Evolutionary conservation across 2,888 invertebrate genomes (phyloP).

Genomic region (Pilophorus perplexus): DNA sequence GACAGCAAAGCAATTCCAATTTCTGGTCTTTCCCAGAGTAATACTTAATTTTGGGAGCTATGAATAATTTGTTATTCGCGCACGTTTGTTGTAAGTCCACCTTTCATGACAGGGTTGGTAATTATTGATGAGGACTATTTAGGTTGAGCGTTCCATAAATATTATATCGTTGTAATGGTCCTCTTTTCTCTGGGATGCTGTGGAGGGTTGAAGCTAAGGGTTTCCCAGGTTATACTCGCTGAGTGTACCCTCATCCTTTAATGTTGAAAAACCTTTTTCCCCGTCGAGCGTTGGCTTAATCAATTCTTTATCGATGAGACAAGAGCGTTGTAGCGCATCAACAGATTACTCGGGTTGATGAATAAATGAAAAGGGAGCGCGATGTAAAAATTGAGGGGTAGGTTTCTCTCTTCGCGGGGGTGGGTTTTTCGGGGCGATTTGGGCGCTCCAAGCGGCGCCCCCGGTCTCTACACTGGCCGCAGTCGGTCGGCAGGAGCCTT

Average conservation of each 20-base stretch:
- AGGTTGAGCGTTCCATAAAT: not conserved
- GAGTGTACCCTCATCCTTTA: too few relatives aligned
- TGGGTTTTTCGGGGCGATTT: not conserved
- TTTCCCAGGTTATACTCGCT: too few relatives aligned
- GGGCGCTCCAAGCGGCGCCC: slow-evolving; percentile 28
- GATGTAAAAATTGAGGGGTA: not conserved
- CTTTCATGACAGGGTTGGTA: slow-evolving; percentile 1
- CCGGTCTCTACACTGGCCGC: slow-evolving; percentile 26
- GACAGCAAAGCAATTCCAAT: too few relatives aligned
- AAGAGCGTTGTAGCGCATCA: slow-evolving; percentile 26
- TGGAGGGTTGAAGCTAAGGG: not conserved
- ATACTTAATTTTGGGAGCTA: too few relatives aligned
- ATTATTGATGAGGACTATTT: slow-evolving; percentile 7
- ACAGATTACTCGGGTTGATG: slow-evolving; percentile 24
- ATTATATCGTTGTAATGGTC: not conserved
- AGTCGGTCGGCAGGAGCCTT: slow-evolving; percentile 14
- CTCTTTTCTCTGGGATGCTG: not conserved
- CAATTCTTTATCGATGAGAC: slow-evolving; percentile 26
- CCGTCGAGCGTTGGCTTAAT: slow-evolving; percentile 11
- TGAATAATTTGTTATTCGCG: too few relatives aligned
- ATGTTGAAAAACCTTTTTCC: slow-evolving; percentile 10
- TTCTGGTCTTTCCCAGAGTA: too few relatives aligned
- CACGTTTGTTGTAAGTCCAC: too few relatives aligned
- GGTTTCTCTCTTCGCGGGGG: too few relatives aligned
- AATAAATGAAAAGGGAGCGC: slow-evolving; percentile 11